phyloP scores from a whole-genome alignment of 2,113 vertebrate genomes.

The Nannobrachium achirus region DNA sequence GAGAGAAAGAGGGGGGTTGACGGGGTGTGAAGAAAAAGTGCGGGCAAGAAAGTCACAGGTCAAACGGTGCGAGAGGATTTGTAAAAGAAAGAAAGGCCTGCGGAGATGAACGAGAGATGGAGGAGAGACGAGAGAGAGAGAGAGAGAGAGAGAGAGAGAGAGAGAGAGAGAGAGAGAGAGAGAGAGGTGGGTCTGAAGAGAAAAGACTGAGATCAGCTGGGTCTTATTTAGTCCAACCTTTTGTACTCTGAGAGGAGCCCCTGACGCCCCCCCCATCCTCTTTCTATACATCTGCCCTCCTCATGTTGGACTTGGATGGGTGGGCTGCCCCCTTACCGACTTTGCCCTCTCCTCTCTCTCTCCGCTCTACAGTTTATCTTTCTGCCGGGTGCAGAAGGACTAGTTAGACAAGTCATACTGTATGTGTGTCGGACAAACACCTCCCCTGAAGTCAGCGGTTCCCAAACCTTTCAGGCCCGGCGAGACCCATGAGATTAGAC shows the following conservation, averaged over 20 bases:
- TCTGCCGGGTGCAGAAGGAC: slow-evolving; percentile 6
- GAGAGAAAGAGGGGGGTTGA: slow-evolving; percentile 52
- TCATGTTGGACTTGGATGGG: slow-evolving; percentile 69
- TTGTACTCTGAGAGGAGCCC: slow-evolving; percentile 61
- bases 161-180: slow-evolving; percentile 21
- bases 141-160: not conserved
- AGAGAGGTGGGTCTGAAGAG: slow-evolving; percentile 33
- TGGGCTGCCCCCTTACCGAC: slow-evolving; percentile 61
- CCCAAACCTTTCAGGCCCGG: too few species aligned
- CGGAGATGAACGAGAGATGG: slow-evolving; percentile 52
- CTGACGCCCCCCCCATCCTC: slow-evolving; percentile 10
- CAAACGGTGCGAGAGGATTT: slow-evolving; percentile 55
- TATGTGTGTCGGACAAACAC: not conserved
- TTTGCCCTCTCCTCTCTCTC: slow-evolving; percentile 43
- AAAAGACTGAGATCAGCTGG: slow-evolving; percentile 63
- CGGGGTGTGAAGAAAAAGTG: slow-evolving; percentile 49
- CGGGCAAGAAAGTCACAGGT: slow-evolving; percentile 58
- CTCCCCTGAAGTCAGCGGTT: too few species aligned
- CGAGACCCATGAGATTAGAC: too few species aligned
- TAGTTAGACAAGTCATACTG: slow-evolving; percentile 3
- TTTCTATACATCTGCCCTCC: slow-evolving; percentile 72
- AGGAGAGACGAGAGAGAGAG: slow-evolving; percentile 10
- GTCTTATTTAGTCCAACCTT: slow-evolving; percentile 73
- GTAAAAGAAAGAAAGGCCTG: slow-evolving; percentile 49
- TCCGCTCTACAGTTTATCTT: slow-evolving; percentile 23